A percentile compares a stretch with the other conserved stretches of the same genome.
These are phyloP conservation scores for Acromyrmex echinatior DNA, from an alignment of 1,140 invertebrate genomes.

Conservation along the genomic window DNA sequence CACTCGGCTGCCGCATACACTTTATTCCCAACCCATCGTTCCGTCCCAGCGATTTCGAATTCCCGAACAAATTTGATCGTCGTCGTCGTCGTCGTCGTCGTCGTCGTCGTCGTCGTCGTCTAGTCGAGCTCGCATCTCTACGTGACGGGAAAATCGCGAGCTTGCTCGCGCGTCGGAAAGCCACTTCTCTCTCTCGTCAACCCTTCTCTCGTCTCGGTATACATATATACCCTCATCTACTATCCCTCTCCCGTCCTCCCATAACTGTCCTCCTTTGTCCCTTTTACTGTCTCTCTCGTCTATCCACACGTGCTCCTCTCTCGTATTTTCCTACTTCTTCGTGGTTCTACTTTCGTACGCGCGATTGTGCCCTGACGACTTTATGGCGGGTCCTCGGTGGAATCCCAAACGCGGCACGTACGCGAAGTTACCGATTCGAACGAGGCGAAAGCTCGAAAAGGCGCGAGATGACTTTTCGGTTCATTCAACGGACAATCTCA, in stretches of 20 bases:
- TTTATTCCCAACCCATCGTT: constrained; percentile 61
- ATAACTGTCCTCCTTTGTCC: neutral
- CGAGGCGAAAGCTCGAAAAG: constrained; percentile 22
- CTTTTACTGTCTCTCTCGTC: neutral
- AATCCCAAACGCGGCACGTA: constrained; percentile 61
- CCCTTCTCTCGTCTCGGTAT: neutral
- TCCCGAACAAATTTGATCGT: constrained; percentile 58
- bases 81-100: constrained; percentile 52
- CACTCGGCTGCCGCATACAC: constrained; percentile 57
- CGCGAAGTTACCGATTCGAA: constrained; percentile 55
- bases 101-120: constrained; percentile 54
- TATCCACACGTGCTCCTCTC: constrained; percentile 36
- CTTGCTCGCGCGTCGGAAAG: constrained; percentile 49
- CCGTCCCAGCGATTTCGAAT: constrained; percentile 63
- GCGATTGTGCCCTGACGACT: constrained; percentile 61
- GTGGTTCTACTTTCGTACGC: constrained; percentile 52
- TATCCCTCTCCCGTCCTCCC: neutral
- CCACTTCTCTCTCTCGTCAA: constrained; percentile 12
- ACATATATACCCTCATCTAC: constrained; percentile 17
- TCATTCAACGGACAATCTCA: constrained; percentile 37
- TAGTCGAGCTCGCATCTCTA: constrained; percentile 59
- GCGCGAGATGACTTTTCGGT: constrained; percentile 24
- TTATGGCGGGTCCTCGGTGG: constrained; percentile 55
- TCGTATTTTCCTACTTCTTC: constrained; percentile 65
- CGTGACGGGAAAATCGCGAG: constrained; percentile 57